These are phyloP conservation scores for Dorcus parallelipipedus DNA, from an alignment of 2,888 invertebrate species.

Conservation along the genomic window DNA sequence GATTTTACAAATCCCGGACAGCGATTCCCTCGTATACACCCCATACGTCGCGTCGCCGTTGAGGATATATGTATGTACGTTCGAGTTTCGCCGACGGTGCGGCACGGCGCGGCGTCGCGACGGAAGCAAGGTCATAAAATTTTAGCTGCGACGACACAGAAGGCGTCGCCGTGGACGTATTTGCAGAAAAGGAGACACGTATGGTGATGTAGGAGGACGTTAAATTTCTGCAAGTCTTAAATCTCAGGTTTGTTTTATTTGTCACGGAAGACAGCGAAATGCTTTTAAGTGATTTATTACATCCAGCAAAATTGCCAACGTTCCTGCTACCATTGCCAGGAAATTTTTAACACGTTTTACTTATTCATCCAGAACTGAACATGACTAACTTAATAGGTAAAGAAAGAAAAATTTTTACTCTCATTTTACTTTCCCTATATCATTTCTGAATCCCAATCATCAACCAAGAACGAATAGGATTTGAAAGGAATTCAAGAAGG, in stretches of 20 bases:
- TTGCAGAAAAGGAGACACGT: slow-evolving; percentile 34
- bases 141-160: slow-evolving; percentile 11
- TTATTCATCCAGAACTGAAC: no score
- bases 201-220: slow-evolving; percentile 31
- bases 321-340: no score
- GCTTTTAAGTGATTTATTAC: slow-evolving; percentile 25
- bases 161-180: slow-evolving; percentile 2
- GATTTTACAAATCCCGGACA: slow-evolving; percentile 29
- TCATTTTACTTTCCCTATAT: no score
- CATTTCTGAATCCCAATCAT: no score
- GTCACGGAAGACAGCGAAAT: slow-evolving; percentile 23
- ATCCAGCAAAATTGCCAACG: neutral
- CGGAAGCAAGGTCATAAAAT: slow-evolving; percentile 18
- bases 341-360: no score
- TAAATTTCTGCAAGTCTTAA: slow-evolving; percentile 25
- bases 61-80: slow-evolving; percentile 28
- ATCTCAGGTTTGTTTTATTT: slow-evolving; percentile 28
- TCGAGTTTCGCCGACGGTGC: neutral
- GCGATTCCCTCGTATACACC: slow-evolving; percentile 28
- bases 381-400: no score
- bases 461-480: no score
- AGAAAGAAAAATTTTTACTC: no score
- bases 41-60: slow-evolving; percentile 19
- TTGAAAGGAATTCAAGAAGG: no score
- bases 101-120: neutral